phyloP scores from a whole-genome alignment of 2,113 vertebrate species.

The Piaya cayana region DNA sequence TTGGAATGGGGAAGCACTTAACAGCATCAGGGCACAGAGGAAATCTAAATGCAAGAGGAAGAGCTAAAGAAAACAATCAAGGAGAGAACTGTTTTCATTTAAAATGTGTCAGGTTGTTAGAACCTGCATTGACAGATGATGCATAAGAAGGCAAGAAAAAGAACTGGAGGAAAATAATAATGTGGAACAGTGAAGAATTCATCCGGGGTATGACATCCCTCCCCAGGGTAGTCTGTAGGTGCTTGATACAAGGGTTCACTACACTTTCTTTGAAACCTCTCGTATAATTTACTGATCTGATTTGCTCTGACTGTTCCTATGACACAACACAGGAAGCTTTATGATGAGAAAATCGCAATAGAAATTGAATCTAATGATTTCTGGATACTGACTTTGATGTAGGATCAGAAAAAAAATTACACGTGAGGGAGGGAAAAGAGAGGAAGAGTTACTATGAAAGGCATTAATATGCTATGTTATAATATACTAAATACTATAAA shows the following conservation, averaged over 20 bases:
- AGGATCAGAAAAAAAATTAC: background rate
- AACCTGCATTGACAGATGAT: background rate
- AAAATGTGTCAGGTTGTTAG: background rate
- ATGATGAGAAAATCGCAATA: background rate
- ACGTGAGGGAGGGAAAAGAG: background rate
- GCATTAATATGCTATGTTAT: background rate
- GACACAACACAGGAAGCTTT: background rate
- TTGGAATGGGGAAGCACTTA: background rate
- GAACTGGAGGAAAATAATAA: background rate
- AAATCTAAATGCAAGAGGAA: background rate
- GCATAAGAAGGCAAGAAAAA: background rate
- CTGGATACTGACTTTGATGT: background rate
- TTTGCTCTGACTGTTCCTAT: background rate
- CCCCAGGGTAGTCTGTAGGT: background rate
- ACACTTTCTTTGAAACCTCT: background rate
- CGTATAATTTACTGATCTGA: background rate
- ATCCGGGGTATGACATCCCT: background rate
- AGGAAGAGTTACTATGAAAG: background rate
- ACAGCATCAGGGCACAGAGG: background rate
- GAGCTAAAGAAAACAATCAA: conserved; percentile 1
- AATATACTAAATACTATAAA: background rate
- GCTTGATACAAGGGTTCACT: background rate
- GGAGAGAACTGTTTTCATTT: background rate
- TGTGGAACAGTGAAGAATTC: background rate
- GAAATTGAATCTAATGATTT: background rate